Conservation (phyloP, 1,140 invertebrate genomes). For the Heliconius melpomene region DNA sequence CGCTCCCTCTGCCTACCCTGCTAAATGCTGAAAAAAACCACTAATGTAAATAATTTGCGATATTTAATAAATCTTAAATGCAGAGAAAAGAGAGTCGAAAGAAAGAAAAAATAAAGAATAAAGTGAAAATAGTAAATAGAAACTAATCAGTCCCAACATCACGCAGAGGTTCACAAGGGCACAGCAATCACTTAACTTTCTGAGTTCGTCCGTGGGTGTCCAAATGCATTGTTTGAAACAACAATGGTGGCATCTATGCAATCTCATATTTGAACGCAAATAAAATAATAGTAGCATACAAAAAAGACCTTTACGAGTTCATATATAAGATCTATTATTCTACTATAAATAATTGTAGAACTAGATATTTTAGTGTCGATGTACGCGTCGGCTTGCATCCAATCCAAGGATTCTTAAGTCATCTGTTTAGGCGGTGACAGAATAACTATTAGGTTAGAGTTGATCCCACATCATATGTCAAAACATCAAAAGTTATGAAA, state of each 20-base stretch:
- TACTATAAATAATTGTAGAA: background rate
- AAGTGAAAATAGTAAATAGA: constrained; percentile 2
- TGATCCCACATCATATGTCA: constrained; percentile 20
- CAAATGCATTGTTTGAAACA: constrained; percentile 63
- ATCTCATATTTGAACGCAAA: constrained; percentile 37
- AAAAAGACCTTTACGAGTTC: background rate
- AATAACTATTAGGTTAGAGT: constrained; percentile 42
- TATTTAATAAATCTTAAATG: too few relatives aligned
- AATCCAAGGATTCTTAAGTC: constrained; percentile 64
- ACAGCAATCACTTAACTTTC: constrained; percentile 55
- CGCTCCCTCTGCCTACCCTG: too few relatives aligned
- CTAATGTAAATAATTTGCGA: too few relatives aligned
- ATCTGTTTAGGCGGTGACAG: constrained; percentile 51
- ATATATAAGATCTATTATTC: background rate
- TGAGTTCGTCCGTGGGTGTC: constrained; percentile 61
- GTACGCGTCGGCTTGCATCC: constrained; percentile 64
- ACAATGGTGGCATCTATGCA: constrained; percentile 67
- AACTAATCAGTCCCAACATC: constrained; percentile 46
- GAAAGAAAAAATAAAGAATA: background rate
- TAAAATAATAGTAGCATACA: background rate
- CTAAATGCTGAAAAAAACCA: too few relatives aligned
- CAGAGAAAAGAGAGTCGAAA: background rate
- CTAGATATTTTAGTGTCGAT: constrained; percentile 4
- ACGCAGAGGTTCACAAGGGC: constrained; percentile 56
- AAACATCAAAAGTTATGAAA: constrained; percentile 8